These are phyloP conservation scores for Drosophila mercatorum DNA, from an alignment of 2,888 invertebrate genomes.

Conservation along the genomic window DNA sequence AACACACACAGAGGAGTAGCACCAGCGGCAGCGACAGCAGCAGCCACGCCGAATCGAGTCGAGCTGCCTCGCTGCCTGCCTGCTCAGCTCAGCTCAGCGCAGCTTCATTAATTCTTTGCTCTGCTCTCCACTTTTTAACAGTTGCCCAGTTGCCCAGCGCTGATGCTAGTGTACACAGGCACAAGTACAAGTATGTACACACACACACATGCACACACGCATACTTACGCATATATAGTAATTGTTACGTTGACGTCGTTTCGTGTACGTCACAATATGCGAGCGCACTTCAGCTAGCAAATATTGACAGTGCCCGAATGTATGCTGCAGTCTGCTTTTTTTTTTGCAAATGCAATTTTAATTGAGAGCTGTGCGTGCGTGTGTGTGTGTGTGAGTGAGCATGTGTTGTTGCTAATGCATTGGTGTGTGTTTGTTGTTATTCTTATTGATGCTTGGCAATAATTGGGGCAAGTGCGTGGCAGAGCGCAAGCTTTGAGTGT, in stretches of 20 bases:
- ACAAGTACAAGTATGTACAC: slow-evolving; percentile 24
- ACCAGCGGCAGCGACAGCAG: slow-evolving; percentile 37
- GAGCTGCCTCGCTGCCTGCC: slow-evolving; percentile 12
- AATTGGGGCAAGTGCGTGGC: slow-evolving; percentile 61
- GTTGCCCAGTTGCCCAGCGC: slow-evolving; percentile 37
- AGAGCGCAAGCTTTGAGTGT: slow-evolving; percentile 21
- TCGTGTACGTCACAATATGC: slow-evolving; percentile 46
- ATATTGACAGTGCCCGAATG: slow-evolving; percentile 57
- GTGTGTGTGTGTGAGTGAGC: slow-evolving; percentile 22
- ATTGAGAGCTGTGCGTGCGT: slow-evolving; percentile 53
- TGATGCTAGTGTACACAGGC: slow-evolving; percentile 37
- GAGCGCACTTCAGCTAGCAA: slow-evolving; percentile 58
- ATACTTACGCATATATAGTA: slow-evolving; percentile 23
- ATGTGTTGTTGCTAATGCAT: slow-evolving; percentile 21
- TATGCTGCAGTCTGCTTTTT: slow-evolving; percentile 46
- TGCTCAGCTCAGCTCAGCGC: slow-evolving; percentile 18
- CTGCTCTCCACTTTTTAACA: slow-evolving; percentile 48
- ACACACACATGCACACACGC: slow-evolving; percentile 22
- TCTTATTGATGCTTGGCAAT: slow-evolving; percentile 48
- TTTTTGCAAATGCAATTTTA: slow-evolving; percentile 56
- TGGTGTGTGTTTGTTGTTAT: slow-evolving; percentile 21
- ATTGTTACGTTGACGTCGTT: slow-evolving; percentile 54
- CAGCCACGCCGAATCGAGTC: slow-evolving; percentile 52
- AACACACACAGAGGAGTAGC: slow-evolving; percentile 32
- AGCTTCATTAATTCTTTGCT: slow-evolving; percentile 58